Base-by-base conservation (phyloP, 2,113 vertebrate genomes). In the Chaenocephalus aceratus region DNA sequence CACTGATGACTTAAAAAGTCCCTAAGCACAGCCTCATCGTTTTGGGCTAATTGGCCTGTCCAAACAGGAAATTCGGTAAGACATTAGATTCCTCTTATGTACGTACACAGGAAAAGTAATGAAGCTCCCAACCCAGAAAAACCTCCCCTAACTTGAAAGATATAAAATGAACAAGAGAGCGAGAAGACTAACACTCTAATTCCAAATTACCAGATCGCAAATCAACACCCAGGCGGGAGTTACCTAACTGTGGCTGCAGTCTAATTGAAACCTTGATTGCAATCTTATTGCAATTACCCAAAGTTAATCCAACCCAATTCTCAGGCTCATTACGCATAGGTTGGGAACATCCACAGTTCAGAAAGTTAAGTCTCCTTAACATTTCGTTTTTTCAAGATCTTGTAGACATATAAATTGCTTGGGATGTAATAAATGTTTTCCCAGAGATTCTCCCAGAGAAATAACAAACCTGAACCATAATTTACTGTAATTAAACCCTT, bases 221-320 rank as follows among this genome's bases (percentile, higher is more conserved):
- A 85, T 85, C 79, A 72, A 53, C 69, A 75, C 64, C 45, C 64
- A 60, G 74, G 79, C 48, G 30, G 54, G 64, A 86, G 57, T 57
- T 65, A 72, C 64, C 54, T 62, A 64, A 86, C 77, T 76, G 59
- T 64, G 81, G 73, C 67, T 64, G 49, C 73, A 53, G 70, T 73
- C 66, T 88, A 86, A 88, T 86, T 92, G 76, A 91, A 88, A 88
- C 79, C 79, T 83, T 86, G 82, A 90, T 90, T 89, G 79, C 77
- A 85, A 82, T 86, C 87, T 85, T 71, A 62, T 57, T 3, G 52
- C 77, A 86, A 82, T 85, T 85, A 89, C 85, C 79, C 72, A 51
- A 72, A 72, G 68, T 77, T 90, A 90, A 90, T 92, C 85, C 88
- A 69, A 49, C 68, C 44, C 67, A 70, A 76, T 82, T 85, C 75